Percentiles rank a stretch among this genome's conserved stretches.
Evolutionary conservation across 2,888 invertebrate genomes (phyloP).

Genomic region (Acholoe squamosa): DNA sequence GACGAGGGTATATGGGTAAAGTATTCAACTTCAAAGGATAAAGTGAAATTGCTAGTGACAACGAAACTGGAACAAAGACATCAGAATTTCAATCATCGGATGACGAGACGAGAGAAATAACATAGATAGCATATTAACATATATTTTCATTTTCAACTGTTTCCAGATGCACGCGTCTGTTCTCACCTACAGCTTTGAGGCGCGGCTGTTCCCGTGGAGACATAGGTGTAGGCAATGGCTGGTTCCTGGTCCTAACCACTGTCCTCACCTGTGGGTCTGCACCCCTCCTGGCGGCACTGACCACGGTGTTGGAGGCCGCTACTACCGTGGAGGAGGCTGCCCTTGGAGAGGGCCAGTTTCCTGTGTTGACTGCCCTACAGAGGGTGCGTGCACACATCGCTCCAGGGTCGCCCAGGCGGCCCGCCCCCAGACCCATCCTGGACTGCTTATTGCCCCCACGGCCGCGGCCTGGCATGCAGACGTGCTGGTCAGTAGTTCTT

Average conservation of each 20-base stretch:
- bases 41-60: too few species aligned
- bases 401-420: not conserved
- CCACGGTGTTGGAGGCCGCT: not conserved
- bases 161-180: too few species aligned
- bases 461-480: not conserved
- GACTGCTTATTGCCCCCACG: slow-evolving; percentile 11
- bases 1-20: too few species aligned
- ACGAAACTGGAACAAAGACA: too few species aligned
- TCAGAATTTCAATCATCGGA: too few species aligned
- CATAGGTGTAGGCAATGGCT: not conserved
- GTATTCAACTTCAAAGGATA: too few species aligned
- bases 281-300: slow-evolving; percentile 28
- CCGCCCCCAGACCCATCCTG: slow-evolving; percentile 33
- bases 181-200: too few species aligned
- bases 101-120: too few species aligned
- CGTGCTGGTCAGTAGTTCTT: not conserved
- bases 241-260: not conserved
- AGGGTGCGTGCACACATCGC: not conserved
- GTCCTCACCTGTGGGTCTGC: not conserved
- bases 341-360: not conserved
- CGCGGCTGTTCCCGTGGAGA: too few species aligned
- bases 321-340: slow-evolving; percentile 21
- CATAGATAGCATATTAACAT: too few species aligned
- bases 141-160: too few species aligned
- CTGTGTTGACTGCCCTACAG: not conserved